Conservation (phyloP, 2,888 invertebrate species). For the Zelleria hepariella region DNA sequence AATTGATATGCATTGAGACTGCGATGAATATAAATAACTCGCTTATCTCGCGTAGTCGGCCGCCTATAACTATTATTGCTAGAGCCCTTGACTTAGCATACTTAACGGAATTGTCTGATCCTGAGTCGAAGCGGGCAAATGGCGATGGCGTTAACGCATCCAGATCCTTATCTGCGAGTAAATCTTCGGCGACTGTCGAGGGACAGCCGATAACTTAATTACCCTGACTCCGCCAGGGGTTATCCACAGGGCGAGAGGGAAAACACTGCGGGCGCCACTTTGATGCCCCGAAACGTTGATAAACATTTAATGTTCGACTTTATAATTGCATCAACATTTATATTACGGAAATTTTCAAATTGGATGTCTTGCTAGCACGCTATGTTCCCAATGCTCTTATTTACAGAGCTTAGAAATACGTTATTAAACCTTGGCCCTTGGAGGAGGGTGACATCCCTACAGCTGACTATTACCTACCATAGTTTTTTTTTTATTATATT, state of each 20-base stretch:
- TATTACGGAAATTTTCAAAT: neutral
- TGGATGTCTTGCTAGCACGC: neutral
- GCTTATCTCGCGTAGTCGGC: slow-evolving; percentile 40
- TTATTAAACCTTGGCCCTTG: too few relatives aligned
- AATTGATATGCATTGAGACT: slow-evolving; percentile 21
- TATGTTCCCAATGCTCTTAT: neutral
- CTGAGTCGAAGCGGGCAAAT: slow-evolving; percentile 52
- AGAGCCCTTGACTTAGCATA: slow-evolving; percentile 40
- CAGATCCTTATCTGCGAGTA: slow-evolving; percentile 51
- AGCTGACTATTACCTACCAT: too few relatives aligned
- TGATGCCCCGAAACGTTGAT: slow-evolving; percentile 8
- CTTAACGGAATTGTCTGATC: slow-evolving; percentile 62
- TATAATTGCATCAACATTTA: neutral
- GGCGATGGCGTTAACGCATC: slow-evolving; percentile 63
- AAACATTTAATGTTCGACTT: neutral
- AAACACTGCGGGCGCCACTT: slow-evolving; percentile 20
- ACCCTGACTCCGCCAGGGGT: slow-evolving; percentile 40
- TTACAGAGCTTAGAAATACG: too few relatives aligned
- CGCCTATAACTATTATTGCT: slow-evolving; percentile 56
- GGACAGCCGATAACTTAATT: slow-evolving; percentile 55
- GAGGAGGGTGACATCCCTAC: too few relatives aligned
- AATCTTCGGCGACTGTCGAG: slow-evolving; percentile 45
- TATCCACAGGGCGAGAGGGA: slow-evolving; percentile 37
- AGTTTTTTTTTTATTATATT: too few relatives aligned
- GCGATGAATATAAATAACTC: slow-evolving; percentile 55